Evolutionary conservation across 1,140 invertebrate species (phyloP).

Genomic region (Neocloeon triangulifer): DNA sequence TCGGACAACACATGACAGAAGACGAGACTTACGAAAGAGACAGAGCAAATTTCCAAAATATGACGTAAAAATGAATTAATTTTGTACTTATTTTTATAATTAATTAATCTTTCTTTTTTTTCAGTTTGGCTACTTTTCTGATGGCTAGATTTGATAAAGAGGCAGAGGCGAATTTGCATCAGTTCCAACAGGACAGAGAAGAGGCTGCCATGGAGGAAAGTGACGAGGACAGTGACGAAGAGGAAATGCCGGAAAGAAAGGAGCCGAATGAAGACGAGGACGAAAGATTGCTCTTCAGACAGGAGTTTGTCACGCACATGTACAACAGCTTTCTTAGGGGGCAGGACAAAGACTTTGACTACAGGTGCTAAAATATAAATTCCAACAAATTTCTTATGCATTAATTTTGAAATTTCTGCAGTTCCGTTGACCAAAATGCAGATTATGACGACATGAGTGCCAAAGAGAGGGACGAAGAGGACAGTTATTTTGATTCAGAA

Average conservation of each 20-base stretch:
- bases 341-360: slow-evolving; percentile 64
- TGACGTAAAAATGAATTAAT: slow-evolving; percentile 18
- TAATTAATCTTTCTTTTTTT: background rate
- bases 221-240: slow-evolving; percentile 16
- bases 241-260: slow-evolving; percentile 10
- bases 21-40: slow-evolving; percentile 44
- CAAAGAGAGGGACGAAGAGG: slow-evolving; percentile 51
- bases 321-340: slow-evolving; percentile 67
- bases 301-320: slow-evolving; percentile 76
- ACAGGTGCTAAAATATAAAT: slow-evolving; percentile 22
- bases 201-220: slow-evolving; percentile 26
- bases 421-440: slow-evolving; percentile 46
- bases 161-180: slow-evolving; percentile 31
- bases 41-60: slow-evolving; percentile 23
- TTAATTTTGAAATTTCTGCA: slow-evolving; percentile 10
- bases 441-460: slow-evolving; percentile 54
- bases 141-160: slow-evolving; percentile 26
- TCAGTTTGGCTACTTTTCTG: slow-evolving; percentile 17
- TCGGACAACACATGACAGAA: slow-evolving; percentile 60
- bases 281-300: slow-evolving; percentile 33
- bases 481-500: slow-evolving; percentile 72
- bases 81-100: background rate
- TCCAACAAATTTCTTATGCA: background rate
- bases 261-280: slow-evolving; percentile 8
- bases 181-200: slow-evolving; percentile 35